Evolutionary conservation across 2,113 vertebrate species (phyloP).

Genomic region (Perccottus glenii): DNA sequence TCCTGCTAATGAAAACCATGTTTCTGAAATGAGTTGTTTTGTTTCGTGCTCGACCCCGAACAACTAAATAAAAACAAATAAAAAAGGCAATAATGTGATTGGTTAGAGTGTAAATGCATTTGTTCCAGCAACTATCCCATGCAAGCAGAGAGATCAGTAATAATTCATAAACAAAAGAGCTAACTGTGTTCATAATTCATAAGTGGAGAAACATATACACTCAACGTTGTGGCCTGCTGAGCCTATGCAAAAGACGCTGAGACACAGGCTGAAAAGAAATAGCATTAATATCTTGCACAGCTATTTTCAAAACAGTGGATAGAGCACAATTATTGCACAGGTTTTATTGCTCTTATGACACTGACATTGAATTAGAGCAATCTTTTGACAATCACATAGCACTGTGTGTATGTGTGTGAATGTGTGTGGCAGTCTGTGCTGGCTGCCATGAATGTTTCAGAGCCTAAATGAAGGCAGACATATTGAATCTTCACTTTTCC

Average conservation of each 20-base stretch:
- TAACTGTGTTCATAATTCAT: constrained; percentile 77
- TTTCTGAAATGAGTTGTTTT: constrained; percentile 73
- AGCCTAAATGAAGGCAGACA: constrained; percentile 64
- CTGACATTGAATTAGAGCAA: constrained; percentile 17
- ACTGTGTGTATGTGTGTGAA: constrained; percentile 8
- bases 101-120: constrained; percentile 69
- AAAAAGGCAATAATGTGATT: constrained; percentile 66
- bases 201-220: constrained; percentile 73
- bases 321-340: background rate
- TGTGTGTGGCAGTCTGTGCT: constrained; percentile 33
- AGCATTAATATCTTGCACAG: background rate
- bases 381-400: background rate
- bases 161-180: constrained; percentile 79
- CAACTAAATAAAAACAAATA: constrained; percentile 61
- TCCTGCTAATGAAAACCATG: constrained; percentile 73
- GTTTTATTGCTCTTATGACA: constrained; percentile 1
- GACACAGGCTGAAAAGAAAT: constrained; percentile 1
- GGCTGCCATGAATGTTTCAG: constrained; percentile 61
- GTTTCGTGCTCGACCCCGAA: constrained; percentile 67
- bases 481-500: constrained; percentile 59
- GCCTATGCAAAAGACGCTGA: constrained; percentile 25
- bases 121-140: constrained; percentile 69
- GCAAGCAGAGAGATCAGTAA: constrained; percentile 69
- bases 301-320: background rate
- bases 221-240: constrained; percentile 38